Base-by-base conservation (phyloP, 2,888 invertebrate genomes). In the Meta bourneti region DNA sequence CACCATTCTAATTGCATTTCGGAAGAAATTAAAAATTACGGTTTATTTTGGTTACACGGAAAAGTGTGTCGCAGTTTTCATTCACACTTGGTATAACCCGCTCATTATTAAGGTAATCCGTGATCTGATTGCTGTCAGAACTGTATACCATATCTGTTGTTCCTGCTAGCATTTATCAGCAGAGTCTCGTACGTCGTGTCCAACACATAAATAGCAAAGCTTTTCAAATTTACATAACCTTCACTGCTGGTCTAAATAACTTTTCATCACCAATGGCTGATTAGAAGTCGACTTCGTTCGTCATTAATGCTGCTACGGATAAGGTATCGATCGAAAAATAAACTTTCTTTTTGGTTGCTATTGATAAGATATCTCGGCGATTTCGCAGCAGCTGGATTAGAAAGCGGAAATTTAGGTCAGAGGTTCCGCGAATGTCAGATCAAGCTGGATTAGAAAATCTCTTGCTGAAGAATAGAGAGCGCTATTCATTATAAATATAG, bases 211-310 rank as follows among this genome's bases (percentile, higher is more conserved):
- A 34, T 72, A 81, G 54, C 79, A 20, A 20, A 83, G 71, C 72
- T 16, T 54, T 52, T 70, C 51, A 49, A 77, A 86, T 86, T 86
- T 86, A 86, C 85, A 86, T 86, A 86, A 77, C 85, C 77, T 78
- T 86, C 78, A 51, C 7, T 69, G 51, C 13, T 69, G 48, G 19
- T 78, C 69, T 86, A 86, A 86, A 86, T 86, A 86, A 61, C 70
- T 78, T 86, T 86, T 86, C 85, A 78, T 70, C 78, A 69, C 49
- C 13, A 19, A 19, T 9, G 69, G 51, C 34, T 70, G 85, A 86
- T 86, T 78, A 84, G 75, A 75, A 77, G 49, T 61, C 77, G 75
- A 84, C 52, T 83, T 72, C 74, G 85, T 70, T 75, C 74, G 52
- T 51, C 52, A 82, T 52, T 51, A 82, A 71, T 51, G 51, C 82